These are phyloP conservation scores for Atractosteus spatula DNA, from an alignment of 2,113 vertebrate species.

Conservation along the genomic window DNA sequence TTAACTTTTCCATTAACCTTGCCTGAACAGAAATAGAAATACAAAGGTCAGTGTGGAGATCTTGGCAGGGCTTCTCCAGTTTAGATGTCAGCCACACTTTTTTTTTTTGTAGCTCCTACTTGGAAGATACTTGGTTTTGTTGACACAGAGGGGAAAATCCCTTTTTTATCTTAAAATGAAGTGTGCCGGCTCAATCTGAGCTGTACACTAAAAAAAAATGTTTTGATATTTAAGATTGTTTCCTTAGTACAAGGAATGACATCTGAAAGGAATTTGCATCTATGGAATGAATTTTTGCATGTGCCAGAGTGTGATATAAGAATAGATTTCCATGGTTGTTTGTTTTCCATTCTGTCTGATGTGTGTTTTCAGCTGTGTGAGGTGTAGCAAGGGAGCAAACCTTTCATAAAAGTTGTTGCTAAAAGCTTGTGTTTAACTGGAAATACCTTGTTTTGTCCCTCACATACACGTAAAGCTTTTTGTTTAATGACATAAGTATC, in stretches of 20 bases:
- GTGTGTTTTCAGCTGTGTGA: no score
- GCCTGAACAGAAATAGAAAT: slow-evolving; percentile 37
- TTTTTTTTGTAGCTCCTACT: not conserved
- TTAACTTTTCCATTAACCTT: not conserved
- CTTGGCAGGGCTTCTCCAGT: slow-evolving; percentile 22
- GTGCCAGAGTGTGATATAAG: no score
- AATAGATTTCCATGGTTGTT: not conserved
- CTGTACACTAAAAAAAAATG: not conserved
- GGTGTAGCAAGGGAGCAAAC: no score
- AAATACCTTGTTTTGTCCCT: no score
- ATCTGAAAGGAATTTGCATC: not conserved
- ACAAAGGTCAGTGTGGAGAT: slow-evolving; percentile 17
- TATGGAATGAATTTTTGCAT: no score
- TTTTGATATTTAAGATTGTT: not conserved
- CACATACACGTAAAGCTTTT: no score
- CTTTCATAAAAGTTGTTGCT: no score
- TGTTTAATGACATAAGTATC: no score
- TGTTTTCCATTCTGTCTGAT: not conserved
- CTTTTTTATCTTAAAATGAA: slow-evolving; percentile 3
- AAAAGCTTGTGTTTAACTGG: no score
- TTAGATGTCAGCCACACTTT: slow-evolving; percentile 19
- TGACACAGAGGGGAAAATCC: slow-evolving; percentile 3
- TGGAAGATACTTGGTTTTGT: slow-evolving; percentile 20
- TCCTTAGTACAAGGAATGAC: not conserved
- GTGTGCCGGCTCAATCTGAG: slow-evolving; percentile 1